phyloP scores from a whole-genome alignment of 2,113 vertebrate species.

The Tragelaphus buxtoni region DNA sequence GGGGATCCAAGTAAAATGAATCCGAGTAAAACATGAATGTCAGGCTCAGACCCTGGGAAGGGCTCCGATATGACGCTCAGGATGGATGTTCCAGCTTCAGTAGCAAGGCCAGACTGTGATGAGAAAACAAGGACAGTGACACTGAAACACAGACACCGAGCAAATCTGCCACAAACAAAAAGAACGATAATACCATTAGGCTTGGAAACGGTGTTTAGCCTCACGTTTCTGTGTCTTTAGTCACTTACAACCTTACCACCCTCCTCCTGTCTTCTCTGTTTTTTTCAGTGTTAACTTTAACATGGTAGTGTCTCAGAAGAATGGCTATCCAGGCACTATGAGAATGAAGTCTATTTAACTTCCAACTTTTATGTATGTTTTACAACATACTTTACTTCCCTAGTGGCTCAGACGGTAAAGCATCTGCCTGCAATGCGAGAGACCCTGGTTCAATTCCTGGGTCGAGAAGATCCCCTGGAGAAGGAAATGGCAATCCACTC shows the following conservation, averaged over 20 bases:
- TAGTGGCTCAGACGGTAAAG: too few species aligned
- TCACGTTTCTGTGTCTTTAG: background rate
- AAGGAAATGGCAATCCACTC: too few species aligned
- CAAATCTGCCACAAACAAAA: background rate
- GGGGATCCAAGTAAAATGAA: slow-evolving; percentile 2
- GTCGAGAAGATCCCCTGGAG: too few species aligned
- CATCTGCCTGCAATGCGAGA: too few species aligned
- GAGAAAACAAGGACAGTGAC: background rate
- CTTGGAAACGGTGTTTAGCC: background rate
- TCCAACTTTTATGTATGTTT: background rate
- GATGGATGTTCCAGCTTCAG: background rate
- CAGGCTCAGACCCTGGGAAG: slow-evolving; percentile 14
- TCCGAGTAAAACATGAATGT: background rate
- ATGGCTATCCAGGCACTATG: background rate
- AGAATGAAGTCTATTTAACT: background rate
- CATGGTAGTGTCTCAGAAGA: background rate
- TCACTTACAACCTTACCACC: background rate
- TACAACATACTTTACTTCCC: background rate
- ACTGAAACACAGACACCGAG: background rate
- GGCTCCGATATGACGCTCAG: background rate
- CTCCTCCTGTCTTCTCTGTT: background rate
- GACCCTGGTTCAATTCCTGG: too few species aligned
- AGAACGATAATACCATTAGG: background rate
- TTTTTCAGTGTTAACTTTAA: background rate
- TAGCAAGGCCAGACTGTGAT: background rate